phyloP scores from a whole-genome alignment of 2,113 vertebrate genomes.

The Mugil cephalus region DNA sequence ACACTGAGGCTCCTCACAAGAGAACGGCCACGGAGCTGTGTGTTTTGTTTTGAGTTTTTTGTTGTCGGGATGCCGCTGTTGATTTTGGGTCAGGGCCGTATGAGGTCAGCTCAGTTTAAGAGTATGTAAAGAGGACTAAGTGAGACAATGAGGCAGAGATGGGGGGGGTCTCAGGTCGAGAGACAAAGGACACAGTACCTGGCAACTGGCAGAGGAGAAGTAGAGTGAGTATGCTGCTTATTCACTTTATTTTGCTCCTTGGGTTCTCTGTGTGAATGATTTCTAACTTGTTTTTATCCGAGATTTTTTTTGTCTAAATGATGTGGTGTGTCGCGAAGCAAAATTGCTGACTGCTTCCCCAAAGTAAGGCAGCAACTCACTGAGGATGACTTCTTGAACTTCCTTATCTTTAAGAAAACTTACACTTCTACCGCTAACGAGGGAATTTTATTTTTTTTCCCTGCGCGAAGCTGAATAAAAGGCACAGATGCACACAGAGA shows the following conservation, averaged over 20 bases:
- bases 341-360: background rate
- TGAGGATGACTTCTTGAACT: slow-evolving; percentile 9
- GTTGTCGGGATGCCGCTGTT: slow-evolving; percentile 37
- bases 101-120: slow-evolving; percentile 59
- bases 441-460: background rate
- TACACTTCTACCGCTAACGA: background rate
- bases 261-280: background rate
- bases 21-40: slow-evolving; percentile 35
- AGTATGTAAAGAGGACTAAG: slow-evolving; percentile 48
- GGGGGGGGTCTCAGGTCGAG: slow-evolving; percentile 48
- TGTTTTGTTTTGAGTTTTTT: slow-evolving; percentile 52
- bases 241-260: slow-evolving; percentile 35
- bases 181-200: slow-evolving; percentile 60
- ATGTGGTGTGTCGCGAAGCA: no score
- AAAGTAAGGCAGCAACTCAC: background rate
- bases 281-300: background rate
- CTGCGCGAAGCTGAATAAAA: background rate
- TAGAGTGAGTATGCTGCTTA: slow-evolving; percentile 70
- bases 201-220: slow-evolving; percentile 43
- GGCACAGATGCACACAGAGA: slow-evolving; percentile 44
- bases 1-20: slow-evolving; percentile 61
- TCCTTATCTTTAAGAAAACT: background rate
- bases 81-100: slow-evolving; percentile 55
- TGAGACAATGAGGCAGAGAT: slow-evolving; percentile 42
- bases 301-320: background rate